Evolutionary conservation across 2,113 vertebrate species (phyloP).

Genomic region (Mus pahari): DNA sequence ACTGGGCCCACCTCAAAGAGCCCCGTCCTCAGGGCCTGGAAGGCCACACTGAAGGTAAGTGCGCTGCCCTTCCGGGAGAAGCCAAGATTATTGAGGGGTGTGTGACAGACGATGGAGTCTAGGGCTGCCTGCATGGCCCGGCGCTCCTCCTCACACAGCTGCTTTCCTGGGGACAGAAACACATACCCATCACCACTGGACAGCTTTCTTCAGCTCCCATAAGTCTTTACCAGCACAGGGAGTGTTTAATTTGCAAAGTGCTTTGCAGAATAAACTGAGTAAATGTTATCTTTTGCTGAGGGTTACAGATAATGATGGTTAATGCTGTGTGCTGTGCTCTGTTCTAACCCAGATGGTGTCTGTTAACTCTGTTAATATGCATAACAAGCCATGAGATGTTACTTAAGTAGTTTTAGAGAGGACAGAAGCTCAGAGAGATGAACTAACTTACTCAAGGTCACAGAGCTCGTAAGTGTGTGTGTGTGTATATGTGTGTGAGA

Average conservation of each 20-base stretch:
- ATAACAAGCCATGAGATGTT: neutral
- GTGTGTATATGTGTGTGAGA: neutral
- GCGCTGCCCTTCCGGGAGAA: conserved; percentile 94
- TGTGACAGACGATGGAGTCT: conserved; percentile 86
- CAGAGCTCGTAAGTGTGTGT: conserved; percentile 3
- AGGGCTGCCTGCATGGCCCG: conserved; percentile 82
- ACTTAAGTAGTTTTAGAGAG: neutral
- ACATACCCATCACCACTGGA: neutral
- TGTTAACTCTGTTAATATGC: neutral
- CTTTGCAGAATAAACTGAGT: conserved; percentile 10
- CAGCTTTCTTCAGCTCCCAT: neutral
- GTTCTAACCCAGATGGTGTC: neutral
- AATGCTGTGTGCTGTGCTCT: neutral
- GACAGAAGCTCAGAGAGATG: conserved; percentile 23
- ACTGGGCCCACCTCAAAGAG: conserved; percentile 92
- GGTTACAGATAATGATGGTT: neutral
- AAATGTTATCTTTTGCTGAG: neutral
- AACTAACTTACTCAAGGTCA: conserved; percentile 34
- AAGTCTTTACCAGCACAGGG: neutral
- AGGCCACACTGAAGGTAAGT: conserved; percentile 93
- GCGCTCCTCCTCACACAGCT: conserved; percentile 81
- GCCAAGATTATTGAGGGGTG: conserved; percentile 90
- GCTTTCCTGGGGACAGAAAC: conserved; percentile 79
- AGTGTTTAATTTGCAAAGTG: neutral
- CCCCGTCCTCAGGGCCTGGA: conserved; percentile 92